Evolutionary conservation across 2,888 invertebrate genomes (phyloP), one percentile per base, ranked within the genome.

Genomic region (Xestobium rufovillosum): DNA sequence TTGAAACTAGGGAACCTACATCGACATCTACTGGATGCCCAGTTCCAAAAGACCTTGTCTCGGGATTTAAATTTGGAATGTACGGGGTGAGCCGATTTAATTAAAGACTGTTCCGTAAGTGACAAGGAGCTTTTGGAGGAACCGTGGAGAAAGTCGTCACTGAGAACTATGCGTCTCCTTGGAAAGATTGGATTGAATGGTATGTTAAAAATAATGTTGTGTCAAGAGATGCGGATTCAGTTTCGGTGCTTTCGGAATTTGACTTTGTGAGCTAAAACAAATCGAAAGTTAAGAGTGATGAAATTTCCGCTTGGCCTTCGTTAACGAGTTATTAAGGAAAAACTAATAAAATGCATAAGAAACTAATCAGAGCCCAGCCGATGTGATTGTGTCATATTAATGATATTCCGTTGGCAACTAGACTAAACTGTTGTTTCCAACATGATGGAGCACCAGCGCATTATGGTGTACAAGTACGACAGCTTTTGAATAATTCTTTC

Each of bases 1-100:
- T 41, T 42, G 26, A 40, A 33, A 16, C 38, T 48, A 17, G 34
- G 40, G 14, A 48, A 47, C 26, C 38, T 42, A 8, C 33, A 19
- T n/a, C 38, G 34, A 12, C 47, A 47, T 25, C 36, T 45, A 26
- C n/a, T 39, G 29, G 43, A 48, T 29, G 37, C 38, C 4, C 31
- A 14, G 16, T 42, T 45, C 6, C 36, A 36, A 3, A 31, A 4
- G 4, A 47, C 43, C 6, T 47, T 50, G 2, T 46, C 47, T 11
- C 36, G 39, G 27, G 39, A 44, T 56, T 45, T 45, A 50, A 35
- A 51, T 45, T 9, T 53, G 52, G 52, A 45, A 42, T 36, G 45
- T 52, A 45, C 46, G 34, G 48, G 49, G 45, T 52, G 51, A 52
- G 26, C 37, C 23, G 41, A 42, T 9, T 10, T 38, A 10, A 31